Conservation (phyloP, 1,140 invertebrate genomes). For the Panagrolaimus sp. region DNA sequence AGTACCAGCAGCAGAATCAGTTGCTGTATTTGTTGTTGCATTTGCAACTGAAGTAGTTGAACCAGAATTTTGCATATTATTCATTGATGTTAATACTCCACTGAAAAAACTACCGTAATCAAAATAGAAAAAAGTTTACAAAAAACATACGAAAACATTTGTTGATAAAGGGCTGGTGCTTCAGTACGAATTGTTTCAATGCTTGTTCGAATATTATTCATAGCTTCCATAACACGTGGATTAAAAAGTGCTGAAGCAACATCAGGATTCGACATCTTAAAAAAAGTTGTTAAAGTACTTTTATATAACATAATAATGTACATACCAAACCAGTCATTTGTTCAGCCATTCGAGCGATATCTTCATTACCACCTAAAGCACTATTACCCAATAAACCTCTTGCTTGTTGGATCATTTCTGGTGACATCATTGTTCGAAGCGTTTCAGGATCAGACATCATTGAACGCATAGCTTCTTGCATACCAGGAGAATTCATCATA, state of each 20-base stretch:
- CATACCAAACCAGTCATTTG: not conserved
- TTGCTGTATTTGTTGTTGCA: not conserved
- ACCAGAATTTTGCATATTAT: not conserved
- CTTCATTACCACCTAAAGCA: conserved; percentile 65
- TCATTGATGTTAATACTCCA: not conserved
- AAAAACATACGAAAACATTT: conserved; percentile 15
- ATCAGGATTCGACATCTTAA: conserved; percentile 80
- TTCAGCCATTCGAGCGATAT: conserved; percentile 53
- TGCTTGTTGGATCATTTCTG: conserved; percentile 69
- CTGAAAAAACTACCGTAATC: not conserved
- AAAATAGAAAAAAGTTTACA: not conserved
- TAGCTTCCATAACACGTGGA: conserved; percentile 81
- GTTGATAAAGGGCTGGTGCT: conserved; percentile 72
- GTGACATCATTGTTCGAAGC: conserved; percentile 65
- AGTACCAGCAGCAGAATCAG: conserved; percentile 9
- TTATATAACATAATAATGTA: not conserved
- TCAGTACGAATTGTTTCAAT: conserved; percentile 80
- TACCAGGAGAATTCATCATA: conserved; percentile 64
- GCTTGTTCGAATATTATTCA: conserved; percentile 91
- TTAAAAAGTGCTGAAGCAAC: conserved; percentile 83
- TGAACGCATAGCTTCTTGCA: conserved; percentile 82
- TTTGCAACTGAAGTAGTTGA: not conserved
- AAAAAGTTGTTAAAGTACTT: not conserved
- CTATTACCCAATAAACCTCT: conserved; percentile 79
- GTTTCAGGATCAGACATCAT: conserved; percentile 77